A percentile compares a stretch with the other conserved stretches of the same genome.
phyloP scores from a whole-genome alignment of 2,113 vertebrate species.

The Smithornis capensis region DNA sequence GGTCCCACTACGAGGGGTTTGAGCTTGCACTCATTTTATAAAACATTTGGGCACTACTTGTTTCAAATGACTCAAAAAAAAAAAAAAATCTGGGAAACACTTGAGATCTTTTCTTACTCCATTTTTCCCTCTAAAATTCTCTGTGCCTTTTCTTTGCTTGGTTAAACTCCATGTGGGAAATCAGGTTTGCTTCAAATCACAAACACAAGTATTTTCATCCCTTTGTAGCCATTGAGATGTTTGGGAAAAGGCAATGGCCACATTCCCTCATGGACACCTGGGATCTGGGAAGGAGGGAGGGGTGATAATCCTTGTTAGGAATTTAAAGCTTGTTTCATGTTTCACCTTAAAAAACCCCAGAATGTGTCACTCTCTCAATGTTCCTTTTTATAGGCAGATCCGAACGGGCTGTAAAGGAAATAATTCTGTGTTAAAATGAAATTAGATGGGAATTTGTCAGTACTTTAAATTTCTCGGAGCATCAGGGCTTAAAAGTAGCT shows the following conservation, averaged over 20 bases:
- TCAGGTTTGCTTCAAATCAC: not conserved
- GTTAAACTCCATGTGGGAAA: accelerated
- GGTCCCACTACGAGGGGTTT: accelerated
- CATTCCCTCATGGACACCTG: accelerated
- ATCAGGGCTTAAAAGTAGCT: not conserved
- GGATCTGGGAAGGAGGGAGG: accelerated
- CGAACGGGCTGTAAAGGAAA: not conserved
- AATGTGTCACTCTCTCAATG: accelerated
- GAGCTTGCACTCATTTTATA: not conserved
- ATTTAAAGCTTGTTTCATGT: not conserved
- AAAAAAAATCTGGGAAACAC: not conserved
- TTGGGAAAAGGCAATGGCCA: not conserved
- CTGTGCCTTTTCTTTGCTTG: not conserved
- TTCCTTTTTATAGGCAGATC: not conserved
- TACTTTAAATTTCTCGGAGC: not conserved
- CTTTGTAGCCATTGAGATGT: accelerated
- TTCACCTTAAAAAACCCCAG: not conserved
- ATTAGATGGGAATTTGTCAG: not conserved
- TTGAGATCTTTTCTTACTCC: not conserved
- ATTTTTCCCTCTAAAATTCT: not conserved
- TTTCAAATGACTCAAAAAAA: not conserved
- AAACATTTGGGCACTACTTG: not conserved
- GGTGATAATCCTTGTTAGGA: accelerated
- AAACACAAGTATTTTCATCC: not conserved
- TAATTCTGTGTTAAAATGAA: not conserved